phyloP scores from a whole-genome alignment of 2,888 invertebrate species.

The Dicycla oo region DNA sequence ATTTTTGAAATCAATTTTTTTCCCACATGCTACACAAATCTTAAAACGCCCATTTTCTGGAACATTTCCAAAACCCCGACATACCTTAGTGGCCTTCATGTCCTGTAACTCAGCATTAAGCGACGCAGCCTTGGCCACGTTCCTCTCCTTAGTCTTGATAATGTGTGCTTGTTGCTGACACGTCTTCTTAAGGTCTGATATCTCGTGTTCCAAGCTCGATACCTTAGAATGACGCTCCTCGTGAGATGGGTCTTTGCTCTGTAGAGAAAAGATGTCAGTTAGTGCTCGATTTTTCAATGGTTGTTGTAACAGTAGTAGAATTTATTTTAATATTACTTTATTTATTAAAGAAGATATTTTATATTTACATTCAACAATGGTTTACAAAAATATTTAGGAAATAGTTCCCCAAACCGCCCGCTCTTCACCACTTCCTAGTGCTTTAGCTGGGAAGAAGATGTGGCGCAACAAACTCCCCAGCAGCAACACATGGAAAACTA shows the following conservation, averaged over 20 bases:
- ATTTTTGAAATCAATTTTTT: too few species aligned
- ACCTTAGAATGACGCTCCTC: conserved; percentile 95
- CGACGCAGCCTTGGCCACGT: conserved; percentile 93
- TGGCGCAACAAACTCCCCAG: too few species aligned
- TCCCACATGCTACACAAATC: too few species aligned
- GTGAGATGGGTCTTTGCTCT: conserved; percentile 90
- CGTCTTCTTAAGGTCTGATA: conserved; percentile 93
- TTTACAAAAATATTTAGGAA: too few species aligned
- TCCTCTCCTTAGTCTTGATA: conserved; percentile 94
- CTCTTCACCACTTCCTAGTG: too few species aligned
- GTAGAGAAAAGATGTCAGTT: not conserved
- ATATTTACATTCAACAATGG: too few species aligned
- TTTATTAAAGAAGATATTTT: too few species aligned
- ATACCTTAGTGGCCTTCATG: conserved; percentile 94
- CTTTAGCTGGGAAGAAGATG: too few species aligned
- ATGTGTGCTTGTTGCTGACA: conserved; percentile 92
- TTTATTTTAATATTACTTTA: too few species aligned
- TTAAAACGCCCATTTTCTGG: too few species aligned
- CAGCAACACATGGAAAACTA: too few species aligned
- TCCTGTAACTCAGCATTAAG: conserved; percentile 93
- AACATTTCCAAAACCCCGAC: not conserved
- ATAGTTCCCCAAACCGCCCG: too few species aligned
- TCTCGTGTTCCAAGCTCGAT: conserved; percentile 94
- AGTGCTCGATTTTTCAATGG: not conserved
- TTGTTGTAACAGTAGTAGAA: not conserved